Evolutionary conservation across 2,888 invertebrate species (phyloP), one percentile per base, ranked within the genome.

Genomic region (Sesia bembeciformis): DNA sequence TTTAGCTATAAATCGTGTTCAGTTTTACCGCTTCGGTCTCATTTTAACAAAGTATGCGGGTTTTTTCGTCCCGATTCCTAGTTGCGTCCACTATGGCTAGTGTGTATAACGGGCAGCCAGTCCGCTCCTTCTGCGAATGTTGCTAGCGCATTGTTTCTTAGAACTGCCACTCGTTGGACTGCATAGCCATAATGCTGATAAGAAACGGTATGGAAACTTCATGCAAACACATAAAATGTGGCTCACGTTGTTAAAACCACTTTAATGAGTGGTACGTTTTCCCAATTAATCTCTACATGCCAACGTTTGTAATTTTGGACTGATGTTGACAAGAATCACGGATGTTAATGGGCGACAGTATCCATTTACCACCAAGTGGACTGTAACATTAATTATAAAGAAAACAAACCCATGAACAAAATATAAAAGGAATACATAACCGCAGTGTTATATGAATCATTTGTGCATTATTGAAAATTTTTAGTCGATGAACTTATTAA

Each of bases 71-170:
- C 68, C 75, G 74, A 81, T 83, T 81, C 83, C 84, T 82, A 86
- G 84, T 81, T 69, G 71, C 63, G 75, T 76, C 77, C 76, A 77
- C 78, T 72, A 74, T 72, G 68, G 72, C 64, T 57, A 63, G 64
- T 61, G 67, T 42, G 39, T 73, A 70, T 86, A 86, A 87, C 87
- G 86, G 86, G 65, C 65, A 64, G 67, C 68, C 73, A 68, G 72
- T 77, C 84, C 84, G 84, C 81, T 84, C 83, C 75, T 87, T 88
- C 84, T 77, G 73, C 80, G 87, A 87, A 87, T 68, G 71, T 72
- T 72, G 76, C 72, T 66, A 70, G 71, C 72, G 73, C 76, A 84
- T 89, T 88, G 87, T 86, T 88, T 89, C 87, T 87, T 49, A 67
- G 88, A 89, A 88, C 67, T 72, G 71, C 74, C 68, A 77, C 81